phyloP scores from a whole-genome alignment of 92 coral and sea anemone species.

The Plumapathes pennacea region DNA sequence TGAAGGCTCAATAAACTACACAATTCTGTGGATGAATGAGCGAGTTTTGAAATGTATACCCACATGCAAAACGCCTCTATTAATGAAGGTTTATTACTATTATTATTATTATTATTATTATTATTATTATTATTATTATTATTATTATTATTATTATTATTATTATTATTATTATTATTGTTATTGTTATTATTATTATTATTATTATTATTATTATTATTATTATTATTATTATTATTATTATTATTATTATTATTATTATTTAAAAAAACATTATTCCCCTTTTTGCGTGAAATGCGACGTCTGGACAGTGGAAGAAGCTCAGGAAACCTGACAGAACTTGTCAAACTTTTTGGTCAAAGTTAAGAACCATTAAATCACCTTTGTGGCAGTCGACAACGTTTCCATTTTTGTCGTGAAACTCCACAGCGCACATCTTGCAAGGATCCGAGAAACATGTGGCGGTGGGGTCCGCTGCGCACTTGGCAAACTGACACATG shows the following conservation, averaged over 20 bases:
- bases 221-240: neutral
- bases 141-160: neutral
- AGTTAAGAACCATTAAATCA: constrained; percentile 9
- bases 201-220: neutral
- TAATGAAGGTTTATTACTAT: too few relatives aligned
- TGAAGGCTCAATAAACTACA: too few relatives aligned
- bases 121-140: neutral
- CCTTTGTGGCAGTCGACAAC: constrained; percentile 91
- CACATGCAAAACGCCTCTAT: too few relatives aligned
- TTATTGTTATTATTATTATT: neutral
- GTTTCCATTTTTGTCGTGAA: constrained; percentile 68
- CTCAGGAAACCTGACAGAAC: neutral
- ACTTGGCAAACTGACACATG: constrained; percentile 79
- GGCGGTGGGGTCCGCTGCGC: constrained; percentile 84
- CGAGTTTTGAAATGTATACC: too few relatives aligned
- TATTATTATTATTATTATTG: neutral
- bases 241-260: neutral
- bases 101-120: neutral
- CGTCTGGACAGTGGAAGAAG: neutral
- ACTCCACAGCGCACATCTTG: constrained; percentile 81
- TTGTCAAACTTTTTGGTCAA: too few relatives aligned
- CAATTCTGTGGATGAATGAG: too few relatives aligned
- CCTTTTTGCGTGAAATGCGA: neutral
- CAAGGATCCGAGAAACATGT: constrained; percentile 94
- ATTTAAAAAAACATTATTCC: neutral